phyloP scores from a whole-genome alignment of 2,113 vertebrate genomes.

The Lathamus discolor region DNA sequence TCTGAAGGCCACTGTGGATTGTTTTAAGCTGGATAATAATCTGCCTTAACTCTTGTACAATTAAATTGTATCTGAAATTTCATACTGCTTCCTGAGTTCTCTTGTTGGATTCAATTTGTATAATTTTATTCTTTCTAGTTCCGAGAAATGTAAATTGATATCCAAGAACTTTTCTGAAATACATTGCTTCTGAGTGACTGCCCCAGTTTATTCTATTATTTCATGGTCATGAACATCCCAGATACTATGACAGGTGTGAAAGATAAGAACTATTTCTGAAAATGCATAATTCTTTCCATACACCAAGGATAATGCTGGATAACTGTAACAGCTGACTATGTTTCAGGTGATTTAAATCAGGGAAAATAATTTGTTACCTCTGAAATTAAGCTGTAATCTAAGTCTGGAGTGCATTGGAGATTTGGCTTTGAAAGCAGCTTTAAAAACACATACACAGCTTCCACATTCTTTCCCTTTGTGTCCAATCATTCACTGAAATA shows the following conservation, averaged over 20 bases:
- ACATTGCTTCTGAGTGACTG: not conserved
- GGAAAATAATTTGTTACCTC: not conserved
- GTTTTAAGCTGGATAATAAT: not conserved
- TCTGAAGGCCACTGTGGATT: not conserved
- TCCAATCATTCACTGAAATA: not conserved
- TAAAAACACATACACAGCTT: not conserved
- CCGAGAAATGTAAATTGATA: not conserved
- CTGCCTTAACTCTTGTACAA: not conserved
- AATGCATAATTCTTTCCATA: not conserved
- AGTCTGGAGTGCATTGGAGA: not conserved
- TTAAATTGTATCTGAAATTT: conserved; percentile 14
- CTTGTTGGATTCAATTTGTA: not conserved
- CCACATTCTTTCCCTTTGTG: not conserved
- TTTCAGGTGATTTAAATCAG: not conserved
- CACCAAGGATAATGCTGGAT: not conserved
- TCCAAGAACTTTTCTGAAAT: not conserved
- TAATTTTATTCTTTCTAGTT: conserved; percentile 20
- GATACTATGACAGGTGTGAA: not conserved
- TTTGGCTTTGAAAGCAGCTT: not conserved
- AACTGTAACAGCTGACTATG: not conserved
- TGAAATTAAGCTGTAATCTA: not conserved
- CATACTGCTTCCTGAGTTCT: not conserved
- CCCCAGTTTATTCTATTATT: not conserved
- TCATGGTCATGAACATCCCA: not conserved
- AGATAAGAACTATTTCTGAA: not conserved